Conservation (phyloP, 1,140 invertebrate genomes). For the Drosophila ficusphila region DNA sequence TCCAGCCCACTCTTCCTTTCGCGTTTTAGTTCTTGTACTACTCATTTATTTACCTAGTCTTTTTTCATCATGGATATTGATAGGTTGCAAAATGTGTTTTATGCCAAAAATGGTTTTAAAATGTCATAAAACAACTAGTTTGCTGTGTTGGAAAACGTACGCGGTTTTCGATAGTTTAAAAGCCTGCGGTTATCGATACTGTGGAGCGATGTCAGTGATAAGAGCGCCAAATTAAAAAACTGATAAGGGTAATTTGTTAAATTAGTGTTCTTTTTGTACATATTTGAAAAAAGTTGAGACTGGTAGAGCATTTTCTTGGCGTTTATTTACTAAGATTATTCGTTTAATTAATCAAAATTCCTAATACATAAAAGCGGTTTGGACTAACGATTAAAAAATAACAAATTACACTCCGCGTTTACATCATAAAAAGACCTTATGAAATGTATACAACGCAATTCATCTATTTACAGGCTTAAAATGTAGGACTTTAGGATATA, state of each 20-base stretch:
- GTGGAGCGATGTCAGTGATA: not conserved
- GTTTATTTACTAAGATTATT: conserved; percentile 55
- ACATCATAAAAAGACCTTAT: conserved; percentile 57
- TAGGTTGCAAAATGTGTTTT: too few species aligned
- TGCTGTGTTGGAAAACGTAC: not conserved
- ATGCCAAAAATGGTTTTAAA: too few species aligned
- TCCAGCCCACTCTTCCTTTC: too few species aligned
- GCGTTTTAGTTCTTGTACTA: not conserved
- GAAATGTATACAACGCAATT: conserved; percentile 62
- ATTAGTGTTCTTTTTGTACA: too few species aligned
- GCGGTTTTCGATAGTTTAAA: not conserved
- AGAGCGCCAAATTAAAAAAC: not conserved
- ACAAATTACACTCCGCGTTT: conserved; percentile 57
- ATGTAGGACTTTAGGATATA: conserved; percentile 35
- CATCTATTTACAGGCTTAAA: conserved; percentile 68
- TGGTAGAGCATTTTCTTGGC: conserved; percentile 45
- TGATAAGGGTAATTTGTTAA: not conserved
- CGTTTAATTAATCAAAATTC: conserved; percentile 56
- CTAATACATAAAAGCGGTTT: conserved; percentile 71
- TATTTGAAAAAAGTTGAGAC: not conserved
- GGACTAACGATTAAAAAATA: conserved; percentile 71
- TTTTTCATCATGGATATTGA: too few species aligned
- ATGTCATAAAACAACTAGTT: not conserved
- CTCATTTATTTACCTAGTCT: not conserved
- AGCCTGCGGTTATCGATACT: not conserved